Conservation (phyloP, 2,113 vertebrate genomes). For the Lepus europaeus region DNA sequence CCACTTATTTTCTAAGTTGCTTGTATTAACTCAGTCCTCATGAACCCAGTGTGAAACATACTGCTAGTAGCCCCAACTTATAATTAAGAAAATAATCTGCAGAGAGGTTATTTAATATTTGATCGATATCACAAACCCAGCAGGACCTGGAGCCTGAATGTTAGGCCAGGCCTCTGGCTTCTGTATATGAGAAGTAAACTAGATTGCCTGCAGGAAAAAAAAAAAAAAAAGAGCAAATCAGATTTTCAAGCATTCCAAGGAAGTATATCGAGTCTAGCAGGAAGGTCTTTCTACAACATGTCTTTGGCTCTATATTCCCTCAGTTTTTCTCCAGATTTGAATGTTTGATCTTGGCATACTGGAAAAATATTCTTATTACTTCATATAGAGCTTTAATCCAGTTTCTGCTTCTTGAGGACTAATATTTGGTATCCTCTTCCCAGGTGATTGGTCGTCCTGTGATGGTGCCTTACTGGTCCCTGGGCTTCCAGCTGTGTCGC, state of each 20-base stretch:
- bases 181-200: no score
- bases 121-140: not conserved
- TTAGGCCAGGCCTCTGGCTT: not conserved
- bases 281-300: not conserved
- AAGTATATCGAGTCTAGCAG: not conserved
- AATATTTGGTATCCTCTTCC: constrained; percentile 56
- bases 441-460: constrained; percentile 95
- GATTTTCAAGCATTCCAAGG: not conserved
- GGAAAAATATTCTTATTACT: not conserved
- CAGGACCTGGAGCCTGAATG: not conserved
- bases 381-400: not conserved
- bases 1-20: no score
- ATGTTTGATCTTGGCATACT: not conserved
- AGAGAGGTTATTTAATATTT: not conserved
- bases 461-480: constrained; percentile 96
- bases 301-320: not conserved
- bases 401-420: not conserved
- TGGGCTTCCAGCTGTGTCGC: constrained; percentile 97
- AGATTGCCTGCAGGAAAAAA: no score
- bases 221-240: not conserved
- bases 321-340: not conserved
- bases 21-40: not conserved
- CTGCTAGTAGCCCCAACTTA: not conserved
- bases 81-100: not conserved
- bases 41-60: not conserved